These are phyloP conservation scores for Muscicapa comitata DNA, from an alignment of 2,797 vertebrate genomes.

Conservation along the genomic window DNA sequence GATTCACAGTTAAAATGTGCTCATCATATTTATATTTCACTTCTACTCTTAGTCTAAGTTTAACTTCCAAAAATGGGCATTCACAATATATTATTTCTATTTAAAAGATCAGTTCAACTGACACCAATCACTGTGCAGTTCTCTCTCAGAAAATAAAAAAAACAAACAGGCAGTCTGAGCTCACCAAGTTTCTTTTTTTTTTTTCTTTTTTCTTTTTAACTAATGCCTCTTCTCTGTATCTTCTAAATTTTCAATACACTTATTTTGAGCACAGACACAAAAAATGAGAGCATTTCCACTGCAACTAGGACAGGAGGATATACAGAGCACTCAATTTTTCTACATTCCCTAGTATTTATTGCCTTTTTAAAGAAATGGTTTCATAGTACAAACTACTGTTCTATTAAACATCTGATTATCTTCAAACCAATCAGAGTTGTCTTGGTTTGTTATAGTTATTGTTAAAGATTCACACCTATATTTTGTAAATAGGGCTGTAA, in stretches of 20 bases:
- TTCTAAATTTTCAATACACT: not conserved
- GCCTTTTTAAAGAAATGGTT: not conserved
- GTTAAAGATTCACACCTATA: not conserved
- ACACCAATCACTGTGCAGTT: not conserved
- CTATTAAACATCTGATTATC: not conserved
- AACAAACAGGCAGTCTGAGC: not conserved
- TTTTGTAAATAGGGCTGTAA: not conserved
- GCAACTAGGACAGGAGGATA: not conserved
- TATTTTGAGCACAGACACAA: not conserved
- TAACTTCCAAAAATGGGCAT: not conserved
- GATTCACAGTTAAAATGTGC: not conserved
- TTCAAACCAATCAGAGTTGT: not conserved
- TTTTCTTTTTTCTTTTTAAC: not conserved
- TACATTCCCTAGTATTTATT: not conserved
- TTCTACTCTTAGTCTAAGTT: not conserved
- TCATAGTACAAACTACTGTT: not conserved
- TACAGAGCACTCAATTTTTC: not conserved
- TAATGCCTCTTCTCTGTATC: not conserved
- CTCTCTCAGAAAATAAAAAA: not conserved
- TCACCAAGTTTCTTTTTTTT: fast-evolving
- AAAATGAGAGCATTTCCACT: not conserved
- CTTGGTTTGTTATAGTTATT: not conserved
- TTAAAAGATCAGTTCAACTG: not conserved
- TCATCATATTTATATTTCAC: not conserved
- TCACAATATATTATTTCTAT: not conserved